Conservation (phyloP, 2,113 vertebrate species). For the Pelmatolapia mariae region DNA sequence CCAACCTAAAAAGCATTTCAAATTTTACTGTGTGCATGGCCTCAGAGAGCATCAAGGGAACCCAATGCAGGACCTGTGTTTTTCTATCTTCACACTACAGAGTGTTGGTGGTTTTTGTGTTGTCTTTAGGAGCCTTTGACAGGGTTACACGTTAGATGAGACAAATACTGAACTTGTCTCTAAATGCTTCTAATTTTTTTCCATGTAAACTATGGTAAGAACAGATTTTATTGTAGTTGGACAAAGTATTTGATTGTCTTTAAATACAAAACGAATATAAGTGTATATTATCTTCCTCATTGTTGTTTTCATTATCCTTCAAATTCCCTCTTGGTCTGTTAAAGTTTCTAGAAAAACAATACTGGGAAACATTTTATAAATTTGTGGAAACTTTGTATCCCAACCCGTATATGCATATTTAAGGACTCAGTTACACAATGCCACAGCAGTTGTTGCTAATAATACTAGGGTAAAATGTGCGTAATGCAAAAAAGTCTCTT, state of each 20-base stretch:
- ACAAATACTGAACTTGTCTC: neutral
- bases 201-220: neutral
- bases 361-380: slow-evolving; percentile 5
- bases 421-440: slow-evolving; percentile 28
- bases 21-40: neutral
- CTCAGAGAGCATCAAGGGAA: neutral
- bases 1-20: slow-evolving; percentile 29
- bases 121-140: neutral
- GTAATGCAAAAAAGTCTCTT: neutral
- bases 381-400: slow-evolving; percentile 13
- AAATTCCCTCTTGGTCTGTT: neutral
- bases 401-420: slow-evolving; percentile 46
- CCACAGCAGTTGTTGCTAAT: slow-evolving; percentile 47
- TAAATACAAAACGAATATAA: neutral
- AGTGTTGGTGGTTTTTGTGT: neutral
- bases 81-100: neutral
- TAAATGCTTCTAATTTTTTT: neutral
- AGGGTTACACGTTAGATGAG: neutral
- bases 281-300: neutral
- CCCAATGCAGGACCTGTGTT: neutral
- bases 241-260: neutral
- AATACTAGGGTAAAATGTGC: neutral
- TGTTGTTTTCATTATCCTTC: neutral
- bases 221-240: neutral
- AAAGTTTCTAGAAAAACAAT: neutral